Evolutionary conservation across 2,113 vertebrate species (phyloP), one percentile per base, ranked within the genome.

Genomic region (Austrofundulus limnaeus): DNA sequence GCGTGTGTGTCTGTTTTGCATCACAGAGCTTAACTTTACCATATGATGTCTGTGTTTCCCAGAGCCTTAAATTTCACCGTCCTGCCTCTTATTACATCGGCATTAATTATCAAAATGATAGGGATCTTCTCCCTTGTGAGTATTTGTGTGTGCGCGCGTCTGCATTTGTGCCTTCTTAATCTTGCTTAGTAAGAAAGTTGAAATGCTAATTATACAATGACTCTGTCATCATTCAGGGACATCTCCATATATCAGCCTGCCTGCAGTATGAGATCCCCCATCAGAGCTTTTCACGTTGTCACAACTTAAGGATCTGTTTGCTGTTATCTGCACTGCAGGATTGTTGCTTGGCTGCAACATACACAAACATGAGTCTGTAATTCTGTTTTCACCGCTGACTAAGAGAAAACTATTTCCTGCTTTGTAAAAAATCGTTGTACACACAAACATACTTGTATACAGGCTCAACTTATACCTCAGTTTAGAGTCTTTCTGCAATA

Each of bases 51-150:
- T 13, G 21, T 67, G 63, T 61, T 60, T 34, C 60, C 75, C 45
- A 69, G 59, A 71, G 77, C 70, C 77, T 77, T 80, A 80, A 75
- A 84, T 78, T 68, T 75, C 80, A 55, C 62, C 2, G 2, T 83
- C 52, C 46, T 55, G 66, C 66, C 77, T 88, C 80, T 82, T 85
- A 85, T 85, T 80, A 80, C 56, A 78, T 67, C 75, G 77, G 52
- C 77, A 82, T 78, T 83, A 84, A 88, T 88, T 84, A 83, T 80
- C 54, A 72, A 86, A 86, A 84, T 84, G 74, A 84, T 84, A 86
- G 84, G 80, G 84, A 83, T 72, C 48, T 46, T 48, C 53, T 75
- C 49, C 39, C 21, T 48, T 46, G 46, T 70, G 21, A 61, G 51
- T 53, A 38, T 69, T 45, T 70, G 37, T 47, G 37, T 54, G 34